phyloP scores from a whole-genome alignment of 2,797 vertebrate species.

The Coregonus ussuriensis region DNA sequence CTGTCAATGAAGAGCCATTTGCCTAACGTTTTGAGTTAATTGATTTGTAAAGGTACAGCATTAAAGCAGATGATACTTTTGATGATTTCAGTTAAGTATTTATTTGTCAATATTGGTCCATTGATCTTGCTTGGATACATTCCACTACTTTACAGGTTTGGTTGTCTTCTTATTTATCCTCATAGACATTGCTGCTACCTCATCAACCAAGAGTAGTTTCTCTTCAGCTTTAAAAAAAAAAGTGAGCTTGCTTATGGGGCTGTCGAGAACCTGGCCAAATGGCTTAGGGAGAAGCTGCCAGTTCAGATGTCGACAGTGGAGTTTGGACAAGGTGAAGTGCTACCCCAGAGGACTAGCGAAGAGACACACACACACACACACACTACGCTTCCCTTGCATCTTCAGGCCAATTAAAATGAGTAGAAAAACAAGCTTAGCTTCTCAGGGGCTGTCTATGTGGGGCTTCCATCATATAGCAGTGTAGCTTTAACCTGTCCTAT shows the following conservation, averaged over 20 bases:
- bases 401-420: conserved; percentile 5
- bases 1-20: not conserved
- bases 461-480: not conserved
- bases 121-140: not conserved
- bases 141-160: not conserved
- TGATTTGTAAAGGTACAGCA: not conserved
- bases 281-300: conserved; percentile 10
- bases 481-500: conserved; percentile 1
- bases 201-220: not conserved
- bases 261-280: conserved; percentile 3
- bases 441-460: not conserved
- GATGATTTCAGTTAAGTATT: not conserved
- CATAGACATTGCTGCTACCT: not conserved
- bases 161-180: not conserved
- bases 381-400: not conserved
- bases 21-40: not conserved
- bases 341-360: not conserved
- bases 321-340: conserved; percentile 1
- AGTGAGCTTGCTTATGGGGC: not conserved
- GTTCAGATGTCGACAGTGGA: not conserved
- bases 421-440: not conserved
- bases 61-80: conserved; percentile 8
- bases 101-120: not conserved
- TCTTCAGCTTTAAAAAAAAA: not conserved
- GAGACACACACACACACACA: not conserved